Base-by-base conservation (phyloP, 2,888 invertebrate species). In the Crematogaster levior region DNA sequence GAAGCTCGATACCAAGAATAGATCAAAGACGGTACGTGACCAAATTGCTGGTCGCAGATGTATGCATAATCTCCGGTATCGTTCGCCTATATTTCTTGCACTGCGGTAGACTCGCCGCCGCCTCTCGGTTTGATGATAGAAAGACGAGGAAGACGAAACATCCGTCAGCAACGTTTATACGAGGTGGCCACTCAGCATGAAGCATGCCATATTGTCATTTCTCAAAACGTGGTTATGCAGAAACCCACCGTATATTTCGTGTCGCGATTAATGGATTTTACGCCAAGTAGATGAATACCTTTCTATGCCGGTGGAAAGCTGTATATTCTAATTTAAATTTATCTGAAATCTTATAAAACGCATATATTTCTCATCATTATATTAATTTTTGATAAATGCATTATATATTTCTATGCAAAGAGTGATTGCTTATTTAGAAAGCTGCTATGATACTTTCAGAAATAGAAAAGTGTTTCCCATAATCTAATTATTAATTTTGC, bases 21-120 rank as follows among this genome's bases (percentile, higher is more conserved):
- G 91, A 91, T 91, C 91, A 91, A 91, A 91, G 91, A 90, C 51
- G 83, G 83, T 58, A 65, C 73, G 56, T 75, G 77, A 77, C 81
- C 80, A 75, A 79, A 84, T 84, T 83, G 83, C 80, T 77, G 84
- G 81, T 82, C 82, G 81, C 88, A 86, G 86, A 86, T 86, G 86
- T 84, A 73, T 66, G 74, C 81, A 37, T 81, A 73, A 83, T 84
- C 83, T 84, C 81, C 83, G 83, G 30, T 83, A 60, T 73, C 84
- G 82, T 86, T 84, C 84, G 72, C 85, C 82, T 88, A 84, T 89
- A 89, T 89, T 88, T 89, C 89, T 88, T 89, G 68, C 86, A 53
- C 18, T 43, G 82, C 60, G 74, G 81, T 85, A 89, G 89, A 89
- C 89, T 84, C 82, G 88, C 86, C 84, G 56, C 75, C 75, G 75